Percentiles rank a stretch among this genome's conserved stretches.
Conservation (phyloP, 2,797 vertebrate species). For the Mus spretus region DNA sequence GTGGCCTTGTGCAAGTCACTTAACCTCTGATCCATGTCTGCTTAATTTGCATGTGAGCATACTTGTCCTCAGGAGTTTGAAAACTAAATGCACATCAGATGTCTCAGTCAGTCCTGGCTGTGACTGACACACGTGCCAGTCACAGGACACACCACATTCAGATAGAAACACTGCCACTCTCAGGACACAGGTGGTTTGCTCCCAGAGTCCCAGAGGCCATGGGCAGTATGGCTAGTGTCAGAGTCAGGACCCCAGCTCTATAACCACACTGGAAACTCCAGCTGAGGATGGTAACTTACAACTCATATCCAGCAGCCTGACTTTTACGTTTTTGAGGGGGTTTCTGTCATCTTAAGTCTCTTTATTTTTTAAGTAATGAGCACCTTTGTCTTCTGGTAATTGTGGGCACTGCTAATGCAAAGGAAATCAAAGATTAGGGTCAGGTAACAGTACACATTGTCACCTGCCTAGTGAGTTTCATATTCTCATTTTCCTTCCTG, state of each 20-base stretch:
- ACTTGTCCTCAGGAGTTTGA: constrained; percentile 33
- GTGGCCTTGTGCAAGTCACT: background rate
- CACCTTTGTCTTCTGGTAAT: background rate
- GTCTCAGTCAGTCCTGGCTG: background rate
- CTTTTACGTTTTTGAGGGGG: background rate
- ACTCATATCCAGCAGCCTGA: background rate
- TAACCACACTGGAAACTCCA: background rate
- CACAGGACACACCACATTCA: background rate
- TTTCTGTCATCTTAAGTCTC: too few species aligned
- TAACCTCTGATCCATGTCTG: background rate
- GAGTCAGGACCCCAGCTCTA: background rate
- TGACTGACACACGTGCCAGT: background rate
- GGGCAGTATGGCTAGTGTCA: background rate
- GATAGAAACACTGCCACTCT: background rate
- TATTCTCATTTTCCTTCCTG: background rate
- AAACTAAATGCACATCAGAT: background rate
- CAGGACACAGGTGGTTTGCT: background rate
- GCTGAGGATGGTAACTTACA: background rate
- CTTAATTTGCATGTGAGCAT: background rate
- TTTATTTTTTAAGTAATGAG: background rate
- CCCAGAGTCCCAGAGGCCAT: background rate
- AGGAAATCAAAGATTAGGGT: background rate
- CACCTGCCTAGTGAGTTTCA: background rate
- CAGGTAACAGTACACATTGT: background rate
- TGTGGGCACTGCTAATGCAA: background rate